Evolutionary conservation across 1,140 invertebrate species (phyloP).

Genomic region (Ephestia elutella): DNA sequence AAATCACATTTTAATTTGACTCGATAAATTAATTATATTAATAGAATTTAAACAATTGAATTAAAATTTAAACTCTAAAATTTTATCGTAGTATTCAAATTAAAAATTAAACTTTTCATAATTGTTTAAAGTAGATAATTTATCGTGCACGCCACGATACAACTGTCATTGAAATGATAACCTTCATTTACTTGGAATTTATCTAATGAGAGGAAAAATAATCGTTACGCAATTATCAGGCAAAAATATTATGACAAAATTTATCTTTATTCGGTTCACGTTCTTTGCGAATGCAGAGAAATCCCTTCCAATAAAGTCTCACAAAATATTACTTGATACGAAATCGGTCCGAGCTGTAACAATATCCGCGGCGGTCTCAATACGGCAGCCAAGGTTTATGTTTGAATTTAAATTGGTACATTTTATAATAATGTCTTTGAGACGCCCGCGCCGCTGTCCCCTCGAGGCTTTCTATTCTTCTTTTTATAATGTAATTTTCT

Average conservation of each 20-base stretch:
- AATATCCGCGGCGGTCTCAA: constrained; percentile 15
- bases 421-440: constrained; percentile 68
- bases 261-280: background rate
- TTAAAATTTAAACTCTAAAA: too few species aligned
- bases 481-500: constrained; percentile 73
- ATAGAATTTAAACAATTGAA: too few species aligned
- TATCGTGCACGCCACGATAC: background rate
- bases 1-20: background rate
- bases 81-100: too few species aligned
- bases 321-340: background rate
- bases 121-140: background rate
- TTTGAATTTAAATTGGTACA: constrained; percentile 71
- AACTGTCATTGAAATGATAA: background rate
- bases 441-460: constrained; percentile 38
- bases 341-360: background rate
- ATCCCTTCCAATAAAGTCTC: background rate
- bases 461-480: constrained; percentile 45
- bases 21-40: too few species aligned
- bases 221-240: background rate
- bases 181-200: background rate
- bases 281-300: background rate
- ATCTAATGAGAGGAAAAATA: background rate
- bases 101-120: background rate
- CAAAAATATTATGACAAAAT: background rate
- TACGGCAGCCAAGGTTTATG: constrained; percentile 34